Evolutionary conservation across 2,797 vertebrate species (phyloP).

Genomic region (Myripristis jacobus): DNA sequence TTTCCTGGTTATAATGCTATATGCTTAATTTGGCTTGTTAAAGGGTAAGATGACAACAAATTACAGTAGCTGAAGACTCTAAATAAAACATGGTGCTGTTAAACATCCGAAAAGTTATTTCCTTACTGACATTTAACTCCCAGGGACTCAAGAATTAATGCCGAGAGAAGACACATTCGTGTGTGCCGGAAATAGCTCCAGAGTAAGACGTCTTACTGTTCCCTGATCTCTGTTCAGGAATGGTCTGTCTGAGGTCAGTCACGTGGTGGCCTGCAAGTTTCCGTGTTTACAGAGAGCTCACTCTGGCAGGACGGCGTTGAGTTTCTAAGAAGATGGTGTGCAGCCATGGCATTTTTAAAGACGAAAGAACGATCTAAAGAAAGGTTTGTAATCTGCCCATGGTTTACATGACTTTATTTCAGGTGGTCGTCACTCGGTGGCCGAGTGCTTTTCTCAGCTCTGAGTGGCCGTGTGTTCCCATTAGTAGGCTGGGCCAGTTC

Average conservation of each 20-base stretch:
- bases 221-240: neutral
- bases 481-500: neutral
- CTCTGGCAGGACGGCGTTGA: slow-evolving; percentile 1
- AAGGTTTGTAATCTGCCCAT: slow-evolving; percentile 71
- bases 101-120: too few relatives aligned
- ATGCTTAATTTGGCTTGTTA: too few relatives aligned
- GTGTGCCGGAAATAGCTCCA: neutral
- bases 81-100: too few relatives aligned
- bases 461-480: too few relatives aligned
- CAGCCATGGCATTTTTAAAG: slow-evolving; percentile 82
- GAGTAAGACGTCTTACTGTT: slow-evolving; percentile 28
- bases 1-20: too few relatives aligned
- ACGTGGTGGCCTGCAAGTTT: slow-evolving; percentile 69
- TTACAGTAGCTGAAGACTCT: too few relatives aligned
- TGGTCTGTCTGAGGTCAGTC: slow-evolving; percentile 37
- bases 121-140: too few relatives aligned
- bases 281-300: slow-evolving; percentile 73
- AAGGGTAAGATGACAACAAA: too few relatives aligned
- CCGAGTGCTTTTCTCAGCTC: neutral
- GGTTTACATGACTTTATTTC: neutral
- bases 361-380: slow-evolving; percentile 79
- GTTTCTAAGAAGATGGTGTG: slow-evolving; percentile 44
- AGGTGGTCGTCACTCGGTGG: neutral
- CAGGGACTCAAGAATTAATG: too few relatives aligned
- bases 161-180: too few relatives aligned